Conservation (phyloP, 2,113 vertebrate genomes). For the Perca fluviatilis region DNA sequence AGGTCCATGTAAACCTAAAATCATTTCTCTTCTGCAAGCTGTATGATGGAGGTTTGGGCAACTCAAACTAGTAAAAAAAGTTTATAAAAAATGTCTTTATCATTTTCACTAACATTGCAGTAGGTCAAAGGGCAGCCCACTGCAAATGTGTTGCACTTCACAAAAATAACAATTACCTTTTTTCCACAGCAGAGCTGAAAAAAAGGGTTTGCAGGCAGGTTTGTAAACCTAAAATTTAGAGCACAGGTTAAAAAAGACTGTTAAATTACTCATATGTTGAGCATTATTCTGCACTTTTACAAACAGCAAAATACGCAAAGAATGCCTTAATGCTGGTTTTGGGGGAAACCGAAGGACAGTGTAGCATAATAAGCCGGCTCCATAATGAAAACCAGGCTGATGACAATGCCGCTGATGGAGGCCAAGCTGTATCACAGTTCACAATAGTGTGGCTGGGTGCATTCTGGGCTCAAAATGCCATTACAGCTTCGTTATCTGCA, state of each 20-base stretch:
- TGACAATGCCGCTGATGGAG: background rate
- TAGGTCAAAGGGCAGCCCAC: background rate
- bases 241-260: background rate
- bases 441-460: background rate
- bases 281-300: constrained; percentile 31
- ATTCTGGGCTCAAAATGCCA: background rate
- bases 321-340: background rate
- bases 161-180: background rate
- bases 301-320: constrained; percentile 1
- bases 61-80: background rate
- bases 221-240: constrained; percentile 13
- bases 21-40: background rate
- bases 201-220: background rate
- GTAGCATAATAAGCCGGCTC: background rate
- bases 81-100: too few relatives aligned
- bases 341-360: background rate
- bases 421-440: background rate
- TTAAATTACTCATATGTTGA: constrained; percentile 21
- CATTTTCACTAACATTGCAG: background rate
- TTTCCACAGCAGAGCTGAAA: background rate
- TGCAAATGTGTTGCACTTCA: background rate
- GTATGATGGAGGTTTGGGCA: background rate
- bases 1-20: background rate
- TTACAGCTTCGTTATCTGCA: background rate
- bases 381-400: background rate